These are phyloP conservation scores for Harmothoe impar DNA, from an alignment of 2,888 invertebrate genomes.

Conservation along the genomic window DNA sequence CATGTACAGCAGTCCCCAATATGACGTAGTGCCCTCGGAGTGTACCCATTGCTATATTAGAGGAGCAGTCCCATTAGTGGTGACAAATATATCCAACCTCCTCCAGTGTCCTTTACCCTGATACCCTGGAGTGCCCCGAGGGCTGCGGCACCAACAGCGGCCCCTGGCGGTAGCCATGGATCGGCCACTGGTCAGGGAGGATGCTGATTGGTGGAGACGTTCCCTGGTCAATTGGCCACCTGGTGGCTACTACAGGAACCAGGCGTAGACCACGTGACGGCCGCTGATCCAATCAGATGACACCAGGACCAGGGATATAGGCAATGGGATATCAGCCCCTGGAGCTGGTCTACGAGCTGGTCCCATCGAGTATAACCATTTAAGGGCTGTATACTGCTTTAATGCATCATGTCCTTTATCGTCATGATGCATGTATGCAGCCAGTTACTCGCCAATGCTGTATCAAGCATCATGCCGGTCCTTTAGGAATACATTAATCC, in stretches of 20 bases:
- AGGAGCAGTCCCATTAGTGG: neutral
- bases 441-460: no score
- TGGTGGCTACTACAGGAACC: neutral
- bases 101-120: neutral
- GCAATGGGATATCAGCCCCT: neutral
- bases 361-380: no score
- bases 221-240: conserved; percentile 54
- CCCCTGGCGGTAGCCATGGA: neutral
- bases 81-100: neutral
- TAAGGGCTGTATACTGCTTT: no score
- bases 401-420: no score
- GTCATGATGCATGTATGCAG: no score
- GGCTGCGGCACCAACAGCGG: neutral
- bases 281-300: conserved; percentile 47
- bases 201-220: conserved; percentile 38
- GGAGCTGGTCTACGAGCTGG: conserved; percentile 10
- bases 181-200: conserved; percentile 13
- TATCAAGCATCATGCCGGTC: no score
- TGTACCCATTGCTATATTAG: no score
- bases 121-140: neutral
- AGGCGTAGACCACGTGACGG: neutral
- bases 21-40: no score
- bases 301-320: neutral
- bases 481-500: no score
- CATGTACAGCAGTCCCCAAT: no score